These are phyloP conservation scores for Meiosimyza platycephala DNA, from an alignment of 2,888 invertebrate genomes.

Conservation along the genomic window DNA sequence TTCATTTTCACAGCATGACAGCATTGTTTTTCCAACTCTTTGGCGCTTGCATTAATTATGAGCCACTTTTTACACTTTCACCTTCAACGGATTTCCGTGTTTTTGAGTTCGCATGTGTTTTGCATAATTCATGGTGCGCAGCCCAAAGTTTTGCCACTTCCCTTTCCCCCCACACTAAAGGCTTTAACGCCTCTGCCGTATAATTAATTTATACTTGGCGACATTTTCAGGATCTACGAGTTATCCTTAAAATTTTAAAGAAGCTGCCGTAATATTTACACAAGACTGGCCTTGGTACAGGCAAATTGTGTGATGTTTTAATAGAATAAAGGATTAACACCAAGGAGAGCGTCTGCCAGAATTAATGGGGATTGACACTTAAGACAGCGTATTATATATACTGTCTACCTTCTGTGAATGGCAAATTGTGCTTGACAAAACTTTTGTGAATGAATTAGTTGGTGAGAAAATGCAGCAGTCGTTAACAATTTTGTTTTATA, in stretches of 20 bases:
- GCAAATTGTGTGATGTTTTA: slow-evolving; percentile 36
- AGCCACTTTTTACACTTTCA: slow-evolving; percentile 16
- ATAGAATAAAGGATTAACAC: slow-evolving; percentile 41
- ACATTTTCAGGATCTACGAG: slow-evolving; percentile 17
- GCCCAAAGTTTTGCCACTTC: slow-evolving; percentile 33
- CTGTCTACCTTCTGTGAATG: neutral
- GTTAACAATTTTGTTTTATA: neutral
- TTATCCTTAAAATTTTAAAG: neutral
- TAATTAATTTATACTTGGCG: slow-evolving; percentile 40
- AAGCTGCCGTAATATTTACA: slow-evolving; percentile 20
- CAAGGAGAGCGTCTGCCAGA: neutral
- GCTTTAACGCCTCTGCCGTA: slow-evolving; percentile 23
- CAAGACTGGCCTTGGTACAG: neutral
- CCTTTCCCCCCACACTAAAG: neutral
- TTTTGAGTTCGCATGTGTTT: slow-evolving; percentile 17
- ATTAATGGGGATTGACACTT: slow-evolving; percentile 30
- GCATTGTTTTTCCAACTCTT: too few species aligned
- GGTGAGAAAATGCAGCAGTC: slow-evolving; percentile 21
- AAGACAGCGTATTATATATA: neutral
- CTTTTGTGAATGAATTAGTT: slow-evolving; percentile 34
- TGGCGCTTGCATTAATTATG: too few species aligned
- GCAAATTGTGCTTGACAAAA: slow-evolving; percentile 11
- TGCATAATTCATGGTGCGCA: slow-evolving; percentile 39
- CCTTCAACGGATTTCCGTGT: slow-evolving; percentile 19
- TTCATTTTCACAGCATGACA: slow-evolving; percentile 12